These are phyloP conservation scores for Polypterus senegalus DNA, from an alignment of 2,113 vertebrate genomes.

Conservation along the genomic window DNA sequence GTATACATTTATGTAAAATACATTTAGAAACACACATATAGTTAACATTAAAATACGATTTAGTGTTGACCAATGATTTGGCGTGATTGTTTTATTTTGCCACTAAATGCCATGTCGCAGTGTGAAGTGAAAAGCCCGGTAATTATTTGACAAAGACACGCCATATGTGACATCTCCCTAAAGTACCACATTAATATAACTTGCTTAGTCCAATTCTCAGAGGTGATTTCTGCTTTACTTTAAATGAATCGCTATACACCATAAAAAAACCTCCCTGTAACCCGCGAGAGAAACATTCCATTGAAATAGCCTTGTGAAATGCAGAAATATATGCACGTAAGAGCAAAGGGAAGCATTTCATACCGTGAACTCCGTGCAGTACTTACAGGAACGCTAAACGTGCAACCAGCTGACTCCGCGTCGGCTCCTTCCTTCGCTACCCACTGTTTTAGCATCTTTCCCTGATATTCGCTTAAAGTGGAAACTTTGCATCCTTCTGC, in stretches of 20 bases:
- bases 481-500: constrained; percentile 97
- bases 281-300: too few relatives aligned
- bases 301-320: too few relatives aligned
- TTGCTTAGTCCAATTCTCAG: not conserved
- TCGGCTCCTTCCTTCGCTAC: constrained; percentile 64
- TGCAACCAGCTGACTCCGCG: constrained; percentile 37
- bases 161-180: not conserved
- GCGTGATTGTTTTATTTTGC: too few relatives aligned
- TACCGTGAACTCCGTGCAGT: constrained; percentile 24
- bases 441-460: constrained; percentile 84
- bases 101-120: too few relatives aligned
- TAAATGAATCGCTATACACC: not conserved
- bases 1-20: too few relatives aligned
- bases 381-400: constrained; percentile 63
- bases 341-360: constrained; percentile 1
- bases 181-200: not conserved
- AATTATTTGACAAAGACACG: not conserved
- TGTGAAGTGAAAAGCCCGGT: not conserved
- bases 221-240: not conserved
- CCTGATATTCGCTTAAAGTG: constrained; percentile 93
- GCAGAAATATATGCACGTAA: too few relatives aligned
- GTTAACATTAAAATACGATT: too few relatives aligned
- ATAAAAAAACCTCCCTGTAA: too few relatives aligned
- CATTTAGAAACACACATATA: too few relatives aligned
- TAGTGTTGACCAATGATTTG: too few relatives aligned